A percentile compares a stretch with the other conserved stretches of the same genome.
Conservation (phyloP, 2,113 vertebrate species). For the Odocoileus virginianus region DNA sequence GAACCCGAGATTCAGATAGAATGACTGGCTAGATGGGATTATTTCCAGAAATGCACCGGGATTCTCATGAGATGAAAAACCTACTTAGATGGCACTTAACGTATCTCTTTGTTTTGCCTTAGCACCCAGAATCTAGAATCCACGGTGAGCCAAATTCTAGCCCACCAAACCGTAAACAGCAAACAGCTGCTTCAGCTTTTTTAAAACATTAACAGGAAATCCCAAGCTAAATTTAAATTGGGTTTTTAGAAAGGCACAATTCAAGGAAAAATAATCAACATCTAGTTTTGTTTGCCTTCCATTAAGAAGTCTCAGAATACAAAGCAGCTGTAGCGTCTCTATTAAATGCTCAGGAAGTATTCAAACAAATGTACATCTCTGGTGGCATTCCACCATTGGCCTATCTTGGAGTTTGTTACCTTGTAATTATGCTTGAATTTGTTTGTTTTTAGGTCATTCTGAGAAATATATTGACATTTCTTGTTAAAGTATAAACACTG, state of each 20-base stretch:
- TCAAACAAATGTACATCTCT: neutral
- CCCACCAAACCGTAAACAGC: neutral
- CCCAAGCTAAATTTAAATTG: slow-evolving; percentile 34
- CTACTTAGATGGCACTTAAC: neutral
- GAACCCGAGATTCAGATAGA: neutral
- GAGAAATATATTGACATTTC: neutral
- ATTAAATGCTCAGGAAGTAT: neutral
- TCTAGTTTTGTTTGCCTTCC: slow-evolving; percentile 34
- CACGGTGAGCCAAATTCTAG: neutral
- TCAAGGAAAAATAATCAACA: slow-evolving; percentile 27
- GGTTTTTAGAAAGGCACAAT: slow-evolving; percentile 25
- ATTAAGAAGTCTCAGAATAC: slow-evolving; percentile 9
- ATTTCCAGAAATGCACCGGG: neutral
- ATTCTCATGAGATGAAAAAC: neutral
- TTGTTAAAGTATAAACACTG: neutral
- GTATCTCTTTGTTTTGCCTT: neutral
- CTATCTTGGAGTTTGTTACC: neutral
- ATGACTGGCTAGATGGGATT: neutral
- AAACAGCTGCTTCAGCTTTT: slow-evolving; percentile 22
- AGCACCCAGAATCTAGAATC: neutral
- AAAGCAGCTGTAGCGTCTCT: neutral
- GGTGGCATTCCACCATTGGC: neutral
- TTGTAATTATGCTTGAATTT: neutral
- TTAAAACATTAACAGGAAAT: slow-evolving; percentile 27
- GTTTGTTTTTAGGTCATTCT: neutral